Evolutionary conservation across 2,888 invertebrate species (phyloP).

Genomic region (Epinotia nisella): DNA sequence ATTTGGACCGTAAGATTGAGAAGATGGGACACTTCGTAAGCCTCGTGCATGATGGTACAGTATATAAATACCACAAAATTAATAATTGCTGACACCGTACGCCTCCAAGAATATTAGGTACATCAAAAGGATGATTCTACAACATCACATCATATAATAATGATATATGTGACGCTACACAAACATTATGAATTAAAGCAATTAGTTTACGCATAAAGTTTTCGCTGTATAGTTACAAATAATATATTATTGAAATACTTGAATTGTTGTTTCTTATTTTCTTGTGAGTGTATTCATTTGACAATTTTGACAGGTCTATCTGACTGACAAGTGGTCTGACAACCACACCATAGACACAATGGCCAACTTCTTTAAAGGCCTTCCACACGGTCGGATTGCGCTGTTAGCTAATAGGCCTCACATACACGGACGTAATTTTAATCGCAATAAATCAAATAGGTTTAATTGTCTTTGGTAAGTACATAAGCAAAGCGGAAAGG

Average conservation of each 20-base stretch:
- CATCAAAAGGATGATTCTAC: not conserved
- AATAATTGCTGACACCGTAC: constrained; percentile 15
- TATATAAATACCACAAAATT: constrained; percentile 13
- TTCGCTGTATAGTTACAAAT: not conserved
- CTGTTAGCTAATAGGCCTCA: too few relatives aligned
- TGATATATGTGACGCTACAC: not conserved
- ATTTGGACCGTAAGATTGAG: constrained; percentile 95
- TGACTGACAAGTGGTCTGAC: not conserved
- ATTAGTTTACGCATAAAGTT: not conserved
- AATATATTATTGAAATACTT: not conserved
- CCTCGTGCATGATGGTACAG: constrained; percentile 89
- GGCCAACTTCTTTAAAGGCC: not conserved
- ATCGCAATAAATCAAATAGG: too few relatives aligned
- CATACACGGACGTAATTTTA: too few relatives aligned
- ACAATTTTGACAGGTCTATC: not conserved
- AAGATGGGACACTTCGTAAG: constrained; percentile 92
- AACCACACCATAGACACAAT: not conserved
- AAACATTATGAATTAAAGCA: not conserved
- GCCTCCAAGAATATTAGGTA: constrained; percentile 30
- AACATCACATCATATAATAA: not conserved
- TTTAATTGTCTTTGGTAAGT: too few relatives aligned
- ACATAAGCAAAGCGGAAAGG: too few relatives aligned
- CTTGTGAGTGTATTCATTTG: not conserved
- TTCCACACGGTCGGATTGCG: not conserved
- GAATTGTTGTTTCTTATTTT: not conserved